Evolutionary conservation across 2,888 invertebrate species (phyloP).

Genomic region (Nephrotoma appendiculata): DNA sequence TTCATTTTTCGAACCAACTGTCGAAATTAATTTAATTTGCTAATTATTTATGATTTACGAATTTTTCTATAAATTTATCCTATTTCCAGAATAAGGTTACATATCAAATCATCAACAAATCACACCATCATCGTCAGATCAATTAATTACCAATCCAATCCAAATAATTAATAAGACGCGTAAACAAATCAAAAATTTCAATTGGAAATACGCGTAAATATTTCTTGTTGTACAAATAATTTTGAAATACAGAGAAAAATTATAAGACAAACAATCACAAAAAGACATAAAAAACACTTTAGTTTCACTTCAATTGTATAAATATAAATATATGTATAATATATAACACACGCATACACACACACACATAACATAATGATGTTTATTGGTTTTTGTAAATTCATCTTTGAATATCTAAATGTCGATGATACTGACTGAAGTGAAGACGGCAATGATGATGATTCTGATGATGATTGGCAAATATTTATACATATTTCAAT

Average conservation of each 20-base stretch:
- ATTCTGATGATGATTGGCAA: neutral
- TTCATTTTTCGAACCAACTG: no score
- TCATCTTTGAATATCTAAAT: neutral
- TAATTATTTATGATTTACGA: neutral
- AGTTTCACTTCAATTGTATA: neutral
- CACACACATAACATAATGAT: no score
- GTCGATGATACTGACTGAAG: neutral
- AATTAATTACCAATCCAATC: neutral
- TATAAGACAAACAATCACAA: neutral
- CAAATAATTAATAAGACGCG: neutral
- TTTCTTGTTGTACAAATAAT: neutral
- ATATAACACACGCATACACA: neutral
- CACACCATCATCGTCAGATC: neutral
- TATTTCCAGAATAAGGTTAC: neutral
- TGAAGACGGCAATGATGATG: neutral
- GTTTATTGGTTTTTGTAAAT: neutral
- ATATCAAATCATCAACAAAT: no score
- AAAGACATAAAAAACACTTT: neutral
- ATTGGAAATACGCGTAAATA: neutral
- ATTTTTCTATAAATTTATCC: no score
- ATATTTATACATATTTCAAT: neutral
- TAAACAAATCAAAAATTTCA: neutral
- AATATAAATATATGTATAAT: neutral
- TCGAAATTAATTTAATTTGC: neutral
- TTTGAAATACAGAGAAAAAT: neutral